Base-by-base conservation (phyloP, 2,113 vertebrate genomes). In the Sciurus niger region DNA sequence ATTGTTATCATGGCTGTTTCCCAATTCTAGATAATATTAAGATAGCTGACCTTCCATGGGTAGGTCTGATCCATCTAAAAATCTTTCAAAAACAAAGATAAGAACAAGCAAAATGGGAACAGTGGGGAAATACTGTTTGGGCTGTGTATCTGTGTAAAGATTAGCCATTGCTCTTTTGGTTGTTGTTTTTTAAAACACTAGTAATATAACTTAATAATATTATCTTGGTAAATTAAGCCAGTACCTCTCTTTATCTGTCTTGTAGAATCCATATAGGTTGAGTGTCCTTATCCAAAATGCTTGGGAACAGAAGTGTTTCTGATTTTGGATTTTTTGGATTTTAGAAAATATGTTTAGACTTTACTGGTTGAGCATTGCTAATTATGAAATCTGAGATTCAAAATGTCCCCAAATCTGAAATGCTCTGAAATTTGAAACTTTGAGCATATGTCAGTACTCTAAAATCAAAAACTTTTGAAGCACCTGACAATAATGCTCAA, bases 181-280 rank as follows among this genome's bases (percentile, higher is more conserved):
- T 60, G 17, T 65, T 85, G 37, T 70, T 91, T 90, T 78, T 82
- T 22, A 53, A 82, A 87, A 63, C 1, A 88, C 13, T 70, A 80
- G 12, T 60, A 74, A 89, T 63, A 22, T 76, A 92, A 17, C 53
- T 94, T 78, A 84, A 28, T 88, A 83, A 85, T 67, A 72, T 43
- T 93, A 94, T 63, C 25, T 88, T 92, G 40, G 4, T 77, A 83
- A 79, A 51, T 53, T 68, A 76, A 90, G 25, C 73, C 10, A 51
- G 51, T 92, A 82, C 74, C 25, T 87, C 32, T 93, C 14, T 43
- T 68, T 51, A 63, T 89, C 3, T 72, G 11, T 96, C 30, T 84
- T 40, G 4, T 51, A 18, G 53, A 70, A 40, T 96, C 68, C 67
- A 1, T 70, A 28, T 1, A 22, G 28, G 37, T 76, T 14, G 1